phyloP scores from a whole-genome alignment of 2,113 vertebrate species.

The Calidris pugnax region DNA sequence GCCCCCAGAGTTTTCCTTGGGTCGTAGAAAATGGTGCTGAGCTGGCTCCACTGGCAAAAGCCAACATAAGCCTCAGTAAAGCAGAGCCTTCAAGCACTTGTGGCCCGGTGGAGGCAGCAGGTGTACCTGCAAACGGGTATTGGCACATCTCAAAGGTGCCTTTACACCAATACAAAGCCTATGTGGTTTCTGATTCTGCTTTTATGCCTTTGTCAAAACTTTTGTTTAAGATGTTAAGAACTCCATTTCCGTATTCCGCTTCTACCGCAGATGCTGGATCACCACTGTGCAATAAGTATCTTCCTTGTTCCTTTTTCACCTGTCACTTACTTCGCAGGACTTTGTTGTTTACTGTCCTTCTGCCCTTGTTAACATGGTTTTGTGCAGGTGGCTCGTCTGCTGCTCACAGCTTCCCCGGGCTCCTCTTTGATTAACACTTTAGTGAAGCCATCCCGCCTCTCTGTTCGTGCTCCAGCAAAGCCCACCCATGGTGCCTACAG shows the following conservation, averaged over 20 bases:
- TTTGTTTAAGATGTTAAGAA: neutral
- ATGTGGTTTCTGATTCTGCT: neutral
- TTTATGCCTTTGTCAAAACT: neutral
- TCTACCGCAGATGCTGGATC: neutral
- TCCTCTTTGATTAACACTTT: neutral
- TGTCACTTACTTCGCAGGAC: neutral
- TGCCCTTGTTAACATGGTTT: neutral
- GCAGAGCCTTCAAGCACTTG: neutral
- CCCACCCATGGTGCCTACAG: neutral
- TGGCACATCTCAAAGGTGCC: neutral
- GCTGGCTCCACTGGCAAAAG: neutral
- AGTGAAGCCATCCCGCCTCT: neutral
- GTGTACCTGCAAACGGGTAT: no score
- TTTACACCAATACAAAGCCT: neutral
- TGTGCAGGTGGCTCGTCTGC: neutral
- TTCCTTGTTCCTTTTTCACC: neutral
- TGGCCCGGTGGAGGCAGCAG: neutral
- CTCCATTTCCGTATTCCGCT: neutral
- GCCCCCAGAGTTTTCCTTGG: neutral
- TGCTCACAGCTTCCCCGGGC: neutral
- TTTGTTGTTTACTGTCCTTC: neutral
- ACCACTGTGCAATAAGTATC: neutral
- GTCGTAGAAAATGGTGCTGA: neutral
- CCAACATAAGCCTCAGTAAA: neutral
- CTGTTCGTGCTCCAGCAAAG: neutral